phyloP scores from a whole-genome alignment of 2,888 invertebrate genomes.

The Drepana falcataria region DNA sequence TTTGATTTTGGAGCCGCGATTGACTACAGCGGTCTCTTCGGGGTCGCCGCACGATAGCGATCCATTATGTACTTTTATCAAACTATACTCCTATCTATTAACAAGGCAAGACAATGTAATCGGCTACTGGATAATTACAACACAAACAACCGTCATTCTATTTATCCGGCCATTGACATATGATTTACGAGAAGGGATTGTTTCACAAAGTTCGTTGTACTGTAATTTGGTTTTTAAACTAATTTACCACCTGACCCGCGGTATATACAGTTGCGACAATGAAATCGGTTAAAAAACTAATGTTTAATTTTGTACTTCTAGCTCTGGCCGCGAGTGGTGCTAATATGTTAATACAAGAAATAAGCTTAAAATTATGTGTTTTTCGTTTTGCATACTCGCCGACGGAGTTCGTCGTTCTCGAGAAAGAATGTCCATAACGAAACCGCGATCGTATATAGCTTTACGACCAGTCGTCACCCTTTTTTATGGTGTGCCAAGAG shows the following conservation, averaged over 20 bases:
- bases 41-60: conserved; percentile 59
- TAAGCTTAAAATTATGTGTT: conserved; percentile 12
- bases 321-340: not conserved
- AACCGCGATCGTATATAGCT: conserved; percentile 30
- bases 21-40: conserved; percentile 26
- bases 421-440: conserved; percentile 38
- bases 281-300: not conserved
- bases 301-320: not conserved
- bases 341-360: conserved; percentile 2
- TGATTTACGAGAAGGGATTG: conserved; percentile 28
- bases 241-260: not conserved
- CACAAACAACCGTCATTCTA: conserved; percentile 31
- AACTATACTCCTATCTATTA: conserved; percentile 42
- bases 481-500: conserved; percentile 34
- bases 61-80: conserved; percentile 40
- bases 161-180: conserved; percentile 48
- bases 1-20: conserved; percentile 21
- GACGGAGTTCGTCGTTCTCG: conserved; percentile 4
- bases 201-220: conserved; percentile 6
- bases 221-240: not conserved
- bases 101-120: conserved; percentile 53
- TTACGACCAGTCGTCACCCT: conserved; percentile 32
- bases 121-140: conserved; percentile 40
- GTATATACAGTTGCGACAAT: not conserved
- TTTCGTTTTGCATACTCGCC: conserved; percentile 14